Percentiles rank a stretch among this genome's conserved stretches.
Evolutionary conservation across 1,140 invertebrate species (phyloP).

Genomic region (Drosophila subpulchrella): DNA sequence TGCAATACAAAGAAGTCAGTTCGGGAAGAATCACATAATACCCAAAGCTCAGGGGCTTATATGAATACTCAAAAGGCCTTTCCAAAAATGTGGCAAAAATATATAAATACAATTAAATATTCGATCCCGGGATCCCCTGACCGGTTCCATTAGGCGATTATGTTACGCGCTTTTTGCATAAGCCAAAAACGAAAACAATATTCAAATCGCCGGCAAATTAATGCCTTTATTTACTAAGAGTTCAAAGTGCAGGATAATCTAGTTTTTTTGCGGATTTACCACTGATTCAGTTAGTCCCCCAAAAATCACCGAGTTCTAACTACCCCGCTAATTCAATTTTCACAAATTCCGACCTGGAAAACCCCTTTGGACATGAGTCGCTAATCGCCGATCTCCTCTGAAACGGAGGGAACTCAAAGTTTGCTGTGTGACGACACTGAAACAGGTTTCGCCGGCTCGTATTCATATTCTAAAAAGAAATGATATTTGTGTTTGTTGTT

Average conservation of each 20-base stretch:
- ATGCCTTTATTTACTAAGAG: not conserved
- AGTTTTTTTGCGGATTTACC: conserved; percentile 5
- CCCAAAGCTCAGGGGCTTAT: conserved; percentile 15
- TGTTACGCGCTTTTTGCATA: conserved; percentile 40
- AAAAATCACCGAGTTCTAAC: conserved; percentile 35
- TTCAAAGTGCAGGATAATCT: not conserved
- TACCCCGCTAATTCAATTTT: conserved; percentile 28
- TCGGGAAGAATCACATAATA: conserved; percentile 28
- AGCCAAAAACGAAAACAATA: conserved; percentile 26
- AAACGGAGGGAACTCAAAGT: not conserved
- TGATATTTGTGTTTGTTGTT: conserved; percentile 21
- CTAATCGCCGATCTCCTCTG: conserved; percentile 17
- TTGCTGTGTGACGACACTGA: conserved; percentile 57
- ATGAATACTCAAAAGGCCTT: conserved; percentile 19
- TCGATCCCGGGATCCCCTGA: not conserved
- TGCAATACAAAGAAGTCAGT: not conserved
- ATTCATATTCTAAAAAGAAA: conserved; percentile 18
- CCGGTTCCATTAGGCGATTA: conserved; percentile 43
- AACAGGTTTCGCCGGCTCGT: conserved; percentile 41
- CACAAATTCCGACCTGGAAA: conserved; percentile 29
- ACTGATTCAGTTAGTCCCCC: not conserved
- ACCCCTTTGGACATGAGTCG: conserved; percentile 33
- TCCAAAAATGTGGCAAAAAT: conserved; percentile 23
- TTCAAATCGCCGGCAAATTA: conserved; percentile 23
- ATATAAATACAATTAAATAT: conserved; percentile 19